phyloP scores from a whole-genome alignment of 2,888 invertebrate species.

The Yponomeuta sedellus region DNA sequence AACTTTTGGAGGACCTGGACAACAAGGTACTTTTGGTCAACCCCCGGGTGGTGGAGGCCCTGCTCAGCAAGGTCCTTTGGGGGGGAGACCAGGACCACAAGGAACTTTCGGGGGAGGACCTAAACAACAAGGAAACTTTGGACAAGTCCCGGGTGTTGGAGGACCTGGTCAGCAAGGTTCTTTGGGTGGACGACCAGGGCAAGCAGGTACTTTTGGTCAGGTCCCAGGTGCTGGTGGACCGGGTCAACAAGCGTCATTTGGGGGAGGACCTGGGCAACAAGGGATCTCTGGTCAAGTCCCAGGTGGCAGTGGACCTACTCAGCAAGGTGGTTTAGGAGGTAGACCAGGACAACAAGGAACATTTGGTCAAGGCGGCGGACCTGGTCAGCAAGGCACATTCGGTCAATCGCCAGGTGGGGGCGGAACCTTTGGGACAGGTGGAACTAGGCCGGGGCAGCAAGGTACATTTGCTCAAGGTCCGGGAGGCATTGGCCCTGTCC shows the following conservation, averaged over 20 bases:
- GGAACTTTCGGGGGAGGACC: constrained; percentile 16
- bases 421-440: neutral
- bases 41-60: constrained; percentile 10
- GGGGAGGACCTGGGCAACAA: constrained; percentile 19
- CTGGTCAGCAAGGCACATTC: neutral
- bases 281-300: constrained; percentile 19
- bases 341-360: constrained; percentile 16
- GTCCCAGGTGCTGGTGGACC: constrained; percentile 12
- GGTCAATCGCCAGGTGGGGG: constrained; percentile 14
- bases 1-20: neutral
- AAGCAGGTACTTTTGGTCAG: neutral
- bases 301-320: constrained; percentile 16
- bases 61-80: constrained; percentile 1
- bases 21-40: constrained; percentile 14
- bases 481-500: constrained; percentile 22
- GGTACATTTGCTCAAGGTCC: neutral
- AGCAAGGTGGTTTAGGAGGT: constrained; percentile 14
- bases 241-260: constrained; percentile 16
- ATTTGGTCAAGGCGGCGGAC: neutral
- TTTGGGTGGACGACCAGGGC: constrained; percentile 16
- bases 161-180: constrained; percentile 2
- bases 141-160: neutral
- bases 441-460: constrained; percentile 1
- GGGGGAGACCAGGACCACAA: constrained; percentile 17
- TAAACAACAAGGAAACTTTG: neutral